These are phyloP conservation scores for Nymphalis urticae DNA, from an alignment of 2,888 invertebrate species.

Conservation along the genomic window DNA sequence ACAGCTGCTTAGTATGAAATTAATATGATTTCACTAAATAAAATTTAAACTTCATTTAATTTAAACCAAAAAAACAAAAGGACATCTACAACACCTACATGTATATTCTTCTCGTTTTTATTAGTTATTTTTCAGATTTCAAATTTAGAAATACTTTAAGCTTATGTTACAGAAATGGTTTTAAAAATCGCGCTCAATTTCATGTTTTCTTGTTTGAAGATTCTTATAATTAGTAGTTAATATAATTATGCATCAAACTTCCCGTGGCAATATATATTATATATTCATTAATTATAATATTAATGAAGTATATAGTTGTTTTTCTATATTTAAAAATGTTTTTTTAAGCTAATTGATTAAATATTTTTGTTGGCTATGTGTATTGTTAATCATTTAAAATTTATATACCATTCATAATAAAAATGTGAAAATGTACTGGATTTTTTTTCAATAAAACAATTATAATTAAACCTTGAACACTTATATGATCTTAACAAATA, in stretches of 20 bases:
- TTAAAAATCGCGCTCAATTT: neutral
- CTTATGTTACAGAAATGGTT: neutral
- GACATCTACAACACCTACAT: neutral
- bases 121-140: neutral
- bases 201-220: neutral
- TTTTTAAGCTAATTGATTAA: neutral
- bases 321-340: neutral
- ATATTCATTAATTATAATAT: conserved; percentile 1
- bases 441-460: neutral
- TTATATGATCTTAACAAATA: too few relatives aligned
- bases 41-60: neutral
- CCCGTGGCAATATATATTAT: neutral
- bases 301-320: neutral
- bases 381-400: conserved; percentile 12
- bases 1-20: conserved; percentile 34
- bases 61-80: neutral
- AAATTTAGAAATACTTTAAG: neutral
- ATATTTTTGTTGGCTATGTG: conserved; percentile 9
- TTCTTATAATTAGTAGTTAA: neutral
- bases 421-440: neutral
- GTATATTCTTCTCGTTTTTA: neutral
- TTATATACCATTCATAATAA: conserved; percentile 11
- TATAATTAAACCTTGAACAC: too few relatives aligned
- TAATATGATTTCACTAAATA: neutral
- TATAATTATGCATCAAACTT: neutral